phyloP scores from a whole-genome alignment of 23 tunicate genomes.

The Diplosoma virens region DNA sequence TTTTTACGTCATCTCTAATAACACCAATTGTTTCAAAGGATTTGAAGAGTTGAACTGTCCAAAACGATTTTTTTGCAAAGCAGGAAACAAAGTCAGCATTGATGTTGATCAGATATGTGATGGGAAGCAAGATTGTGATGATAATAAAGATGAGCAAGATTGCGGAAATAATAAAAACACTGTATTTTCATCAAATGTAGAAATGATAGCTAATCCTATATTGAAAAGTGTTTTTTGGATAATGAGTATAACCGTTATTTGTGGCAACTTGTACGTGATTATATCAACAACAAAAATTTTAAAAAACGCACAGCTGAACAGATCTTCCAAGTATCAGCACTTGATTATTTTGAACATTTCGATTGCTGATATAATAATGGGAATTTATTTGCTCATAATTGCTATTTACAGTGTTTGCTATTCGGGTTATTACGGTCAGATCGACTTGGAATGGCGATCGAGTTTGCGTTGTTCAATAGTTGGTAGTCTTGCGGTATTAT shows the following conservation, averaged over 20 bases:
- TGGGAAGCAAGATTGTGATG: slow-evolving; percentile 51
- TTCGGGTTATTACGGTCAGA: slow-evolving; percentile 42
- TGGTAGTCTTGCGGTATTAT: slow-evolving; percentile 46
- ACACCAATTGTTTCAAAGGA: background rate
- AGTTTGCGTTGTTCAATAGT: slow-evolving; percentile 16
- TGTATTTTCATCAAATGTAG: slow-evolving; percentile 41
- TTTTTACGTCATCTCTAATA: background rate
- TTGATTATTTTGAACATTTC: slow-evolving; percentile 56
- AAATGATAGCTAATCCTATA: slow-evolving; percentile 36
- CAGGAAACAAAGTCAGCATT: slow-evolving; percentile 7
- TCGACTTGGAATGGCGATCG: slow-evolving; percentile 57
- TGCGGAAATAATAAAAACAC: too few species aligned
- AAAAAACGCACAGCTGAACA: background rate
- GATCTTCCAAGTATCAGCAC: slow-evolving; percentile 13
- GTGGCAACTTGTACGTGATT: slow-evolving; percentile 53
- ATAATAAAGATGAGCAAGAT: slow-evolving; percentile 55
- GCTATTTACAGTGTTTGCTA: slow-evolving; percentile 14
- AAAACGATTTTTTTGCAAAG: slow-evolving; percentile 5
- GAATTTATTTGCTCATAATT: slow-evolving; percentile 48
- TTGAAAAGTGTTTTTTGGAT: slow-evolving; percentile 45
- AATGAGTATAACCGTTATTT: slow-evolving; percentile 35
- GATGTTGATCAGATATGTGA: background rate
- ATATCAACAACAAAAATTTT: background rate
- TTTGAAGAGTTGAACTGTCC: slow-evolving; percentile 8
- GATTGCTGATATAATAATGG: slow-evolving; percentile 67